These are phyloP conservation scores for Hypanus sabinus DNA, from an alignment of 2,113 vertebrate genomes.

Conservation along the genomic window DNA sequence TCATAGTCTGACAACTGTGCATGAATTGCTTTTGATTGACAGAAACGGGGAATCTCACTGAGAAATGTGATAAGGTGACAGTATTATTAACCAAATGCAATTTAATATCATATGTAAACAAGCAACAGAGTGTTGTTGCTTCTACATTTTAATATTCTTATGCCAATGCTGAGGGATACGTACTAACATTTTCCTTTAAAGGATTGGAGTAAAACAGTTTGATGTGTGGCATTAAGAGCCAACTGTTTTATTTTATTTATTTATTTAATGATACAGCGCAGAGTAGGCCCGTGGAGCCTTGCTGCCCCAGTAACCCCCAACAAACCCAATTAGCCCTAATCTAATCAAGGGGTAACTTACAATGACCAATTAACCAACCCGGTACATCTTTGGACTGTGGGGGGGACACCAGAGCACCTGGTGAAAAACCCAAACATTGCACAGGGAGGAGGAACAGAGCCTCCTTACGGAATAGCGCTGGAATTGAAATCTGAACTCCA, in stretches of 20 bases:
- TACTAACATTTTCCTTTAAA: background rate
- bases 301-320: too few relatives aligned
- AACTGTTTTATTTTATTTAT: background rate
- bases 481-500: too few relatives aligned
- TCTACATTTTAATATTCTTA: background rate
- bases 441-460: too few relatives aligned
- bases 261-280: too few relatives aligned
- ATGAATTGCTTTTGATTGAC: background rate
- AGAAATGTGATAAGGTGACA: constrained; percentile 12
- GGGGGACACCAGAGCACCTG: too few relatives aligned
- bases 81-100: constrained; percentile 20
- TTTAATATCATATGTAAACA: constrained; percentile 34
- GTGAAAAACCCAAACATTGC: too few relatives aligned
- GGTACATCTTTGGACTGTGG: too few relatives aligned
- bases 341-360: too few relatives aligned
- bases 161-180: background rate
- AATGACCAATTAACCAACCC: too few relatives aligned
- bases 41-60: constrained; percentile 9
- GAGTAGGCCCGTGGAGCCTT: too few relatives aligned
- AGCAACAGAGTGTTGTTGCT: background rate
- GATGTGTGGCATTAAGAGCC: background rate
- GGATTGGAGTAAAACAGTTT: background rate
- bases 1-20: background rate
- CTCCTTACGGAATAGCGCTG: too few relatives aligned
- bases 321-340: too few relatives aligned